These are phyloP conservation scores for Papilio elwesi DNA, from an alignment of 2,888 invertebrate genomes.

Conservation along the genomic window DNA sequence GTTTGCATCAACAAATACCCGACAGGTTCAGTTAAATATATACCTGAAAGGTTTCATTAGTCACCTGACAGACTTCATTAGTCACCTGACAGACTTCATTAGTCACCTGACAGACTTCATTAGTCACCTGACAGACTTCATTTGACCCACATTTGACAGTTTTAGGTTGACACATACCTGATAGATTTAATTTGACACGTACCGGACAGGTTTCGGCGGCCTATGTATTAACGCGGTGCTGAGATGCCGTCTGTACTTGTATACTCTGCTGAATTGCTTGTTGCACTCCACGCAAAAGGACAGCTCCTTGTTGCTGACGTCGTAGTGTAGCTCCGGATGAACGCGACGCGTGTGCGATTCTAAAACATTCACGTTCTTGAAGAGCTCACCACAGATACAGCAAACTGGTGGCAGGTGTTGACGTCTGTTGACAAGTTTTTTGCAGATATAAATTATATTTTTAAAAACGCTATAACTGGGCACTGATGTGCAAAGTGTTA, in stretches of 20 bases:
- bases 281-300: constrained; percentile 72
- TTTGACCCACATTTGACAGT: background rate
- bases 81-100: background rate
- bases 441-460: no score
- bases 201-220: constrained; percentile 53
- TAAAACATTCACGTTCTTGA: constrained; percentile 45
- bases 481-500: no score
- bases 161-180: constrained; percentile 43
- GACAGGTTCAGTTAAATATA: no score
- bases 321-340: constrained; percentile 50
- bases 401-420: constrained; percentile 55
- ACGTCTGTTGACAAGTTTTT: no score
- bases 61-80: no score
- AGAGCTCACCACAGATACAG: constrained; percentile 49
- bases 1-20: no score
- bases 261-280: constrained; percentile 56
- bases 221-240: constrained; percentile 57
- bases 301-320: constrained; percentile 50
- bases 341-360: constrained; percentile 47
- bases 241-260: constrained; percentile 60
- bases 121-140: background rate
- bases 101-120: no score
- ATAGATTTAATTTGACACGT: constrained; percentile 43
- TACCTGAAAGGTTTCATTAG: no score
- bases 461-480: no score